phyloP scores from a whole-genome alignment of 92 coral and sea anemone species.

The Palythoa caribaeorum region DNA sequence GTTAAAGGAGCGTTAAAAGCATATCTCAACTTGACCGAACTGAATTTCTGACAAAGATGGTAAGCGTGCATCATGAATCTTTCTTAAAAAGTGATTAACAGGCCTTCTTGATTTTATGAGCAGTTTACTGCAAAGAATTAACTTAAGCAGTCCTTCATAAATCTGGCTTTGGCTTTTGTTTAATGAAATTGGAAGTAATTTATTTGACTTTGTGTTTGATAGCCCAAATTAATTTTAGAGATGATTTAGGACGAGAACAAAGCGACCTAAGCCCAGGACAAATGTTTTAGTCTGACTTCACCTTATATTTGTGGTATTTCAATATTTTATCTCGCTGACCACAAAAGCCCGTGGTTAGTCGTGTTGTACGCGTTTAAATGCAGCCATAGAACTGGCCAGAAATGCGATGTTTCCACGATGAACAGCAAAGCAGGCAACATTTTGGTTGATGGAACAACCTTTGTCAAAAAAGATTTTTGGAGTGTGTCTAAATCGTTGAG shows the following conservation, averaged over 20 bases:
- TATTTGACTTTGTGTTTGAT: conserved; percentile 11
- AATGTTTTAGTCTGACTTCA: neutral
- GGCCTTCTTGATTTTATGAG: neutral
- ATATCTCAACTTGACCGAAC: neutral
- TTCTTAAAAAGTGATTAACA: neutral
- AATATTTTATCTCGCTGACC: neutral
- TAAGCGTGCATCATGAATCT: too few relatives aligned
- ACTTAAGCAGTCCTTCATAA: neutral
- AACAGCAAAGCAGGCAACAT: neutral
- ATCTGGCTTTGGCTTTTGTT: neutral
- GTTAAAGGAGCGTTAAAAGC: neutral
- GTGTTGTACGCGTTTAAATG: too few relatives aligned
- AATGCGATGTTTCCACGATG: neutral
- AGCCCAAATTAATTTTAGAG: neutral
- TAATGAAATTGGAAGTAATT: neutral
- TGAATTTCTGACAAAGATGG: neutral
- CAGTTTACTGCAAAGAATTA: neutral
- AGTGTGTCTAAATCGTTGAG: neutral
- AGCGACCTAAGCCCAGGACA: neutral
- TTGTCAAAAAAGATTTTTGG: neutral
- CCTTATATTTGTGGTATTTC: neutral
- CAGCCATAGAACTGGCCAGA: neutral
- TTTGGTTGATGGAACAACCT: neutral
- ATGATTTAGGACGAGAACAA: neutral
- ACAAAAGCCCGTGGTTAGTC: neutral